These are phyloP conservation scores for Macquaria australasica DNA, from an alignment of 2,113 vertebrate species.

Conservation along the genomic window DNA sequence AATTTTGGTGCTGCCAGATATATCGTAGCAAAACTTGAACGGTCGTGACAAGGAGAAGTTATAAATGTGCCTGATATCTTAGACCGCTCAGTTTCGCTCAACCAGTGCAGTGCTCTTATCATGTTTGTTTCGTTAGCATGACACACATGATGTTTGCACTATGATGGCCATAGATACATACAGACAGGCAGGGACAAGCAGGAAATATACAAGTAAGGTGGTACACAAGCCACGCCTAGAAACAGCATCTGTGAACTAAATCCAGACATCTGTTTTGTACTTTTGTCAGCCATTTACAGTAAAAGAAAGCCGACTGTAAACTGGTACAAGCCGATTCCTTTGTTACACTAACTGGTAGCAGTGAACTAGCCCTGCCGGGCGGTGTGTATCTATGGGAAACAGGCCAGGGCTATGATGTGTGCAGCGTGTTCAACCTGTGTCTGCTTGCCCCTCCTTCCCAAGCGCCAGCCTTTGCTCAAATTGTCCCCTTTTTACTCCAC, in stretches of 20 bases:
- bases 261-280: conserved; percentile 42
- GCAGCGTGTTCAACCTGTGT: conserved; percentile 67
- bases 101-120: conserved; percentile 54
- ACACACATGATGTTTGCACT: conserved; percentile 41
- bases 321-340: conserved; percentile 41
- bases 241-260: conserved; percentile 40
- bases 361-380: conserved; percentile 15
- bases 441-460: conserved; percentile 48
- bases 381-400: conserved; percentile 62
- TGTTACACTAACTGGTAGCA: conserved; percentile 40
- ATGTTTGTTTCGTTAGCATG: conserved; percentile 4
- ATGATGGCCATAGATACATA: conserved; percentile 47
- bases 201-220: background rate
- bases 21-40: conserved; percentile 79
- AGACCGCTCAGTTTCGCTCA: conserved; percentile 58
- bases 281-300: conserved; percentile 16
- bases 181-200: conserved; percentile 9
- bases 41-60: conserved; percentile 54
- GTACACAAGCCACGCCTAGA: background rate
- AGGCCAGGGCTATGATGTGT: conserved; percentile 66
- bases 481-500: conserved; percentile 18
- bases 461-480: conserved; percentile 43
- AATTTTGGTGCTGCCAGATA: conserved; percentile 75
- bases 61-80: conserved; percentile 80
- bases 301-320: conserved; percentile 3